phyloP scores from a whole-genome alignment of 2,888 invertebrate genomes.

The Phengaris arion region DNA sequence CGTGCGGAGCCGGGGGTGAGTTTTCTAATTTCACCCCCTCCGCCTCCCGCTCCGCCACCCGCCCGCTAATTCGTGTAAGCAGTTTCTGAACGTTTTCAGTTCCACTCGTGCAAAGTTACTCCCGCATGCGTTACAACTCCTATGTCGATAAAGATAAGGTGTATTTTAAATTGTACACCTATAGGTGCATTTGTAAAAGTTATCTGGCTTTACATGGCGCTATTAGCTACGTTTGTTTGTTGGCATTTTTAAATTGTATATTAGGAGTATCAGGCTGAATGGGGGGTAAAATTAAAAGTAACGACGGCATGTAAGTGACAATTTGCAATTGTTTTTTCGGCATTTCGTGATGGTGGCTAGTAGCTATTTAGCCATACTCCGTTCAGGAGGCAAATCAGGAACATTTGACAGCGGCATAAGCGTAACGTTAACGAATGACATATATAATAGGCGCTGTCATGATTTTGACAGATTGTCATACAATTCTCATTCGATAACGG shows the following conservation, averaged over 20 bases:
- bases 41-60: conserved; percentile 66
- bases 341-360: conserved; percentile 11
- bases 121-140: conserved; percentile 42
- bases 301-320: conserved; percentile 26
- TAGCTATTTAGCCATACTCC: neutral
- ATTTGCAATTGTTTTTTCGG: conserved; percentile 33
- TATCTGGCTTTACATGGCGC: conserved; percentile 74
- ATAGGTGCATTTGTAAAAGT: conserved; percentile 49
- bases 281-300: conserved; percentile 50
- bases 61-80: conserved; percentile 79
- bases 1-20: conserved; percentile 72
- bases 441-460: too few relatives aligned
- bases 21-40: conserved; percentile 74
- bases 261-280: conserved; percentile 71
- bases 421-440: too few relatives aligned
- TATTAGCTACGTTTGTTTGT: conserved; percentile 79
- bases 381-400: too few relatives aligned
- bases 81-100: conserved; percentile 78
- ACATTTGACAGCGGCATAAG: too few relatives aligned
- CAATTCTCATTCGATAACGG: too few relatives aligned
- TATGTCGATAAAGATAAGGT: conserved; percentile 47
- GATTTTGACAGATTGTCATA: too few relatives aligned
- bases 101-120: conserved; percentile 55
- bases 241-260: conserved; percentile 77
- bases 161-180: conserved; percentile 40